phyloP scores from a whole-genome alignment of 2,888 invertebrate genomes.

The Horisme vitalbata region DNA sequence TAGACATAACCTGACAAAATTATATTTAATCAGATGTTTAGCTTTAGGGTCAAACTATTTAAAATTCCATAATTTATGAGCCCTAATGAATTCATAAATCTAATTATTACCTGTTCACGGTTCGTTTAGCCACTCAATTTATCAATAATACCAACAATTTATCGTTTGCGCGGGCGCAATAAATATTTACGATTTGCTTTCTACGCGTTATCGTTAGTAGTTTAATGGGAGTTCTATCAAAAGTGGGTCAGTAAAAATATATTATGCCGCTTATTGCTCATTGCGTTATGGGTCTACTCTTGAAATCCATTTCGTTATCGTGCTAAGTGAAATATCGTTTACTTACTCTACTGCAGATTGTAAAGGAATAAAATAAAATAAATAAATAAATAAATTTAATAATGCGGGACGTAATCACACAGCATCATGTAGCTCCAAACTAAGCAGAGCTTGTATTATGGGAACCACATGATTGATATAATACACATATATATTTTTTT shows the following conservation, averaged over 20 bases:
- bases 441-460: too few relatives aligned
- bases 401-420: too few relatives aligned
- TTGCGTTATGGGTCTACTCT: slow-evolving; percentile 25
- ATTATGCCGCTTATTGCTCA: slow-evolving; percentile 18
- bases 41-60: not conserved
- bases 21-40: not conserved
- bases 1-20: not conserved
- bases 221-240: slow-evolving; percentile 44
- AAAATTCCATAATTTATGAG: slow-evolving; percentile 2
- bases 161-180: slow-evolving; percentile 32
- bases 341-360: too few relatives aligned
- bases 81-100: slow-evolving; percentile 24
- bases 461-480: too few relatives aligned
- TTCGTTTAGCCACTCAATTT: slow-evolving; percentile 21
- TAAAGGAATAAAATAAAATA: too few relatives aligned
- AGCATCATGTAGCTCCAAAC: too few relatives aligned
- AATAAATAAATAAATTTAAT: too few relatives aligned
- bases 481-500: too few relatives aligned
- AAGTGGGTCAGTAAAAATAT: slow-evolving; percentile 55
- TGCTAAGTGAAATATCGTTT: not conserved
- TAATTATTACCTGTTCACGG: slow-evolving; percentile 22
- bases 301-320: slow-evolving; percentile 1
- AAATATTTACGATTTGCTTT: slow-evolving; percentile 43
- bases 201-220: slow-evolving; percentile 41
- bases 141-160: slow-evolving; percentile 26